phyloP scores from a whole-genome alignment of 2,888 invertebrate species.

The Phalera bucephala region DNA sequence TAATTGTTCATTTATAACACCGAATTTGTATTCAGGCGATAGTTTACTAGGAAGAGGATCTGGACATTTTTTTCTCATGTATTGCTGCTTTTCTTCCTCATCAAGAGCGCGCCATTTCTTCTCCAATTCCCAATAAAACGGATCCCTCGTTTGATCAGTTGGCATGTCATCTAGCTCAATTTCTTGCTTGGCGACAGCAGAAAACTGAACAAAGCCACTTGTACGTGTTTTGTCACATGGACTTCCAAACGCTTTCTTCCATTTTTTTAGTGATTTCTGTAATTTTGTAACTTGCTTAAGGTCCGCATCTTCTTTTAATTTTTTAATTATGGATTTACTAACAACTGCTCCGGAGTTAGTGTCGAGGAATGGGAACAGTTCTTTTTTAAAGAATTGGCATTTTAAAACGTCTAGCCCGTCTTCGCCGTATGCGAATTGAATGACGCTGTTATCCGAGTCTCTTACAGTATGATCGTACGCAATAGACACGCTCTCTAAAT shows the following conservation, averaged over 20 bases:
- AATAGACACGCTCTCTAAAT: slow-evolving; percentile 97
- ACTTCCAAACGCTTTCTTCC: slow-evolving; percentile 83
- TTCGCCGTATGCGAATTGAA: slow-evolving; percentile 97
- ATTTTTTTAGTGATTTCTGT: slow-evolving; percentile 83
- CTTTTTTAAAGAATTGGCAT: slow-evolving; percentile 90
- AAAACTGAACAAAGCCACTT: slow-evolving; percentile 85
- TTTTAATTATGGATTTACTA: slow-evolving; percentile 79
- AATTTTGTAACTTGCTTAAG: slow-evolving; percentile 77
- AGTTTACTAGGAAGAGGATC: slow-evolving; percentile 89
- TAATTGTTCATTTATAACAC: slow-evolving; percentile 92
- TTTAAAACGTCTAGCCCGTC: slow-evolving; percentile 96
- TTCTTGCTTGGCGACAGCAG: slow-evolving; percentile 72
- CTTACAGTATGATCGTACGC: slow-evolving; percentile 97
- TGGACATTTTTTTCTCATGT: slow-evolving; percentile 84
- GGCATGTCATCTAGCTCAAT: slow-evolving; percentile 70
- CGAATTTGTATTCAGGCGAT: slow-evolving; percentile 90
- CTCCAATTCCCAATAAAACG: slow-evolving; percentile 83
- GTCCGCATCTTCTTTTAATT: slow-evolving; percentile 82
- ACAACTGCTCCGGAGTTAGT: slow-evolving; percentile 89
- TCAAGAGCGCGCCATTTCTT: slow-evolving; percentile 86
- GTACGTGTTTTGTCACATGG: slow-evolving; percentile 66
- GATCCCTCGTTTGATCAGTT: slow-evolving; percentile 82
- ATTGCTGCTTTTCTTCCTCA: slow-evolving; percentile 82
- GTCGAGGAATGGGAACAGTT: slow-evolving; percentile 91
- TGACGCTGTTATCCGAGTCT: slow-evolving; percentile 95